A percentile compares a stretch with the other conserved stretches of the same genome.
phyloP scores from a whole-genome alignment of 2,888 invertebrate genomes.

The Drosophila merina region DNA sequence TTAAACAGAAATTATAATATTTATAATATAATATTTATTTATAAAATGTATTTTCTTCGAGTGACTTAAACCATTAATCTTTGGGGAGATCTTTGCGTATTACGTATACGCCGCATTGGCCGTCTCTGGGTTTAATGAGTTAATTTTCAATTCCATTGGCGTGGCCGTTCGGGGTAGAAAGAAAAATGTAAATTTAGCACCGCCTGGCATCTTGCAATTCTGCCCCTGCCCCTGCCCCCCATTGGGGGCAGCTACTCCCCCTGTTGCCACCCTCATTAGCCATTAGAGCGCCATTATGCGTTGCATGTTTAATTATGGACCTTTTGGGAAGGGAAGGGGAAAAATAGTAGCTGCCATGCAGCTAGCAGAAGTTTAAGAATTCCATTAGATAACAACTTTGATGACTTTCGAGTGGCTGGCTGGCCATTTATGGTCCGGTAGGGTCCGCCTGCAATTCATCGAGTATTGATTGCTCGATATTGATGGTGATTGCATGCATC shows the following conservation, averaged over 20 bases:
- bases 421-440: conserved; percentile 21
- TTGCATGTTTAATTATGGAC: conserved; percentile 72
- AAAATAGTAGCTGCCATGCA: neutral
- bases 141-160: conserved; percentile 78
- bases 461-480: conserved; percentile 35
- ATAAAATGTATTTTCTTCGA: neutral
- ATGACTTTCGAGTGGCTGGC: conserved; percentile 29
- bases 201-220: conserved; percentile 42
- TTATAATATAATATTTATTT: neutral
- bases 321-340: conserved; percentile 6
- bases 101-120: conserved; percentile 56
- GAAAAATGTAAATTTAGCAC: conserved; percentile 63
- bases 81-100: conserved; percentile 39
- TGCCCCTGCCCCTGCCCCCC: neutral
- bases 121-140: conserved; percentile 68
- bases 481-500: conserved; percentile 23
- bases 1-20: neutral
- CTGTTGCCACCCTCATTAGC: conserved; percentile 59
- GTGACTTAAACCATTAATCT: conserved; percentile 57
- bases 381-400: conserved; percentile 41
- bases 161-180: conserved; percentile 48
- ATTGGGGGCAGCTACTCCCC: neutral
- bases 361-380: conserved; percentile 34
- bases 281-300: conserved; percentile 71
- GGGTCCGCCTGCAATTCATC: conserved; percentile 37